Evolutionary conservation across 2,113 vertebrate species (phyloP), one percentile per base, ranked within the genome.

Genomic region (Leucopsar rothschildi): DNA sequence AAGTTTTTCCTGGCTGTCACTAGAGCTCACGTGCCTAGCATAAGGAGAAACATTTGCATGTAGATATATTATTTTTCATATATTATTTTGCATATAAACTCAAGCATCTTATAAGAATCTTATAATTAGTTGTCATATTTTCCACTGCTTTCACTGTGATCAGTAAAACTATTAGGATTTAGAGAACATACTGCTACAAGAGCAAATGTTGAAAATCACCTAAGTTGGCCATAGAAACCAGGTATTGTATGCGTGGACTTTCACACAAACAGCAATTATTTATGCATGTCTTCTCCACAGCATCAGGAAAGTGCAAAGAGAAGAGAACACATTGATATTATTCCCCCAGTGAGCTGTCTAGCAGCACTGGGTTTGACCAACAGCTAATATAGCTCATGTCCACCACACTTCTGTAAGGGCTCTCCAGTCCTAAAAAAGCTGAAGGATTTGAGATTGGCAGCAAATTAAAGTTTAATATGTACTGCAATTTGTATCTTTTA

Each of bases 401-500:
- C 89, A 91, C 71, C n/a, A 57, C 0, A 3, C 24, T 91, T 85
- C 71, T 93, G 75, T 44, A 96, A 53, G 22, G 63, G 75, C 35
- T 40, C n/a, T 82, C 31, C 31, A 85, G 40, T 23, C 84, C 63
- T 70, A 72, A 84, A 85, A 93, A 66, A 66, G 39, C 68, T 40
- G 27, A 92, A 86, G 90, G 66, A 56, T 33, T 59, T 73, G 39
- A 82, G 86, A 92, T 81, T 76, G 85, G 87, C 60, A 92, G 84
- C 84, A 89, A 82, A 80, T 84, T 93, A 65, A 94, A 77, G 71
- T 92, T 96, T 96, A 93, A 88, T 91, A 80, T 61, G 79, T 72
- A 76, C 65, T 66, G 80, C 83, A 96, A 93, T 93, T 95, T 94
- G 56, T 94, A 89, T 96, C 90, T 89, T 65, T 69, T 81, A 93